Base-by-base conservation (phyloP, 1,140 invertebrate species). In the Atta cephalotes region DNA sequence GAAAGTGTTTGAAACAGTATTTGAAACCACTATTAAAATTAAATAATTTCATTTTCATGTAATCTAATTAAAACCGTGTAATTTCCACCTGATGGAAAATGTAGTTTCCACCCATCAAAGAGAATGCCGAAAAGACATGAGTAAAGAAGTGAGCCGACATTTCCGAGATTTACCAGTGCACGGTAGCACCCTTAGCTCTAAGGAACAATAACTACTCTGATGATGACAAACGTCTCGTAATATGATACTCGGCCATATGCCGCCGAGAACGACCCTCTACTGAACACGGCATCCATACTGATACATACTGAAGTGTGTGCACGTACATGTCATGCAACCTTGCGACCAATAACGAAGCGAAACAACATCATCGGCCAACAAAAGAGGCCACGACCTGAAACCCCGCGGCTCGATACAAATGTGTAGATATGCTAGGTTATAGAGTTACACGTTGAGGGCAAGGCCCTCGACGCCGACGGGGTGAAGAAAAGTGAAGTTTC, bases 181-280 rank as follows among this genome's bases (percentile, higher is more conserved):
- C 68, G 77, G 87, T 88, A 82, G 92, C 89, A 88, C 91, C 91
- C 91, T 88, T 79, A 87, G 90, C 89, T 60, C 80, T 77, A 63
- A 91, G 92, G 93, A 94, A 95, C 94, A 95, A 95, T 94, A 90
- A 91, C 90, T 77, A 53, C 87, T 91, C 92, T 95, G 94, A 94
- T 95, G 93, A 95, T 95, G 94, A 95, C 93, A 95, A 95, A 95
- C 94, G 94, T 93, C 92, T 91, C 76, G 94, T 94, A 95, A 95
- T 89, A 88, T 88, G 94, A 95, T 95, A 95, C 91, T 68, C 72
- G 90, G 88, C 94, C 94, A 95, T 95, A 94, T 95, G 94, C 92
- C 92, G 80, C 89, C 84, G 88, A n/a, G 92, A 91, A 81, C 87
- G 90, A 93, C 93, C 94, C 93, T 92, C 87, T 39, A 39, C 35